Conservation (phyloP, 2,888 invertebrate species). For the Lasioglossum pauxillum region DNA sequence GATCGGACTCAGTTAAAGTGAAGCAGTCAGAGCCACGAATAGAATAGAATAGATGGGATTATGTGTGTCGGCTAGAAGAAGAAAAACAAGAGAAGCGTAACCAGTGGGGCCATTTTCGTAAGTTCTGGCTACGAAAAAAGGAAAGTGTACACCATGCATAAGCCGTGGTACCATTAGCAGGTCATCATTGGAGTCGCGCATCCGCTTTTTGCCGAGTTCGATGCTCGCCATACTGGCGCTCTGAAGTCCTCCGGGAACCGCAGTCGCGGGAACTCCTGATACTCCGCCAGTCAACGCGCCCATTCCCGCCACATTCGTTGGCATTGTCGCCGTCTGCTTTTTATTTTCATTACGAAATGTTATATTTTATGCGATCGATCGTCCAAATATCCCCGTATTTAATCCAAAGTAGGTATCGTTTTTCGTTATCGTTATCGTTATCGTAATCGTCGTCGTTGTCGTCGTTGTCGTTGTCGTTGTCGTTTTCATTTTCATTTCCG, state of each 20-base stretch:
- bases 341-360: conserved; percentile 18
- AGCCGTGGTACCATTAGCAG: conserved; percentile 96
- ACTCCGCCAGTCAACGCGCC: conserved; percentile 82
- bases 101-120: conserved; percentile 59
- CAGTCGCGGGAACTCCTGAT: conserved; percentile 84
- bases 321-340: conserved; percentile 82
- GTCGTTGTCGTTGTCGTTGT: no score
- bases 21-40: no score
- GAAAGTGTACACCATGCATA: conserved; percentile 84
- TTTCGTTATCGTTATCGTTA: conserved; percentile 28
- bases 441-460: no score
- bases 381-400: conserved; percentile 5
- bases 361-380: conserved; percentile 31
- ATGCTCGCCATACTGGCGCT: conserved; percentile 90
- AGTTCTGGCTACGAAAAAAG: conserved; percentile 66
- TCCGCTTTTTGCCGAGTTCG: conserved; percentile 98
- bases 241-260: conserved; percentile 87
- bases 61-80: not conserved
- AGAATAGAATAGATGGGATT: not conserved
- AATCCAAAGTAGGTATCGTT: not conserved
- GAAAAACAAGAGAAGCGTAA: not conserved
- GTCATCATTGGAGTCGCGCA: conserved; percentile 94
- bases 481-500: no score
- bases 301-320: conserved; percentile 81
- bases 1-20: not conserved